Base-by-base conservation (phyloP, 1,140 invertebrate genomes). In the Drosophila virilis region DNA sequence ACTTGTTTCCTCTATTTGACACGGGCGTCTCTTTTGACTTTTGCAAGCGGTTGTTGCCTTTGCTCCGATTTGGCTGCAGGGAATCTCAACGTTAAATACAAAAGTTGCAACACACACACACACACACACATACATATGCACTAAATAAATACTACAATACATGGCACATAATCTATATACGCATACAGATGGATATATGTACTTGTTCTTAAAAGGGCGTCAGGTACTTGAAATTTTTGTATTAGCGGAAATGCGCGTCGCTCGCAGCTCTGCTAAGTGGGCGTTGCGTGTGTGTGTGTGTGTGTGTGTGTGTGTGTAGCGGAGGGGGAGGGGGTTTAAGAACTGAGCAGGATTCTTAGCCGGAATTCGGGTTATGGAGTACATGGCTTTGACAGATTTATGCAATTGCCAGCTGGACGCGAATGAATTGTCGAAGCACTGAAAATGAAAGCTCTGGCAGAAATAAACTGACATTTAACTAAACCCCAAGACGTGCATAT, bases 1-100 rank as follows among this genome's bases (percentile, higher is more conserved):
- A 86, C 83, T 86, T 88, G 83, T 86, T 86, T 86, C 83, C 83
- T 86, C 83, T 83, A 86, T 75, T 75, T 71, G 66, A 74, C 67
- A 70, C 66, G 66, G 58, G 58, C 66, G 58, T 74, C 72, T 61
- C 67, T 70, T 88, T 85, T 85, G 82, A 85, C 82, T 85, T 86
- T 85, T 85, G 80, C 81, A 86, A 79, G 71, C 77, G 73, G 42
- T 62, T 55, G 61, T 69, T 76, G 67, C 67, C 72, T 69, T 55
- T 61, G 52, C 65, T 74, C 66, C 73, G 70, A 73, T 73, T 73
- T 73, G 64, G 70, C 65, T 58, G 43, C n/a, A 48, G 70, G 70
- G 70, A 68, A 73, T 68, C 65, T 75, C 42, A 45, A 73, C 17
- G 68, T 74, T 64, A 81, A 57, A 78, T 54, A 81, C 72, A 35